These are phyloP conservation scores for Sciurus vulgaris DNA, from an alignment of 2,797 vertebrate species.

Conservation along the genomic window DNA sequence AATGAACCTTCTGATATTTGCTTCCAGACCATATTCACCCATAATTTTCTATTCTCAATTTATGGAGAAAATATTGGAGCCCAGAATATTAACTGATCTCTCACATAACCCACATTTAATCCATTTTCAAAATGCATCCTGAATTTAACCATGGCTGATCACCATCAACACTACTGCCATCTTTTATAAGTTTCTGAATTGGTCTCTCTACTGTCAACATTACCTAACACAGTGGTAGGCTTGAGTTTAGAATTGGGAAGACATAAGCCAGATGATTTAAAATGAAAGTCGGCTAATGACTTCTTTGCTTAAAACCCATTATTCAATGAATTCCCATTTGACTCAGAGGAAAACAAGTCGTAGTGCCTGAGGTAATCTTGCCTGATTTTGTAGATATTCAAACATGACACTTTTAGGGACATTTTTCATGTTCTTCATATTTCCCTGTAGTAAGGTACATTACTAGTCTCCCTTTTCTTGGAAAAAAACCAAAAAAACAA, in stretches of 20 bases:
- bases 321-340: not conserved
- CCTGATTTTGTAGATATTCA: not conserved
- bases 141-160: not conserved
- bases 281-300: not conserved
- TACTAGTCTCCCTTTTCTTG: not conserved
- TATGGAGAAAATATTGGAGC: not conserved
- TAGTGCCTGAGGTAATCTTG: not conserved
- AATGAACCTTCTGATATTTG: not conserved
- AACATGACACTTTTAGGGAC: not conserved
- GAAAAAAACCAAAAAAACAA: not conserved
- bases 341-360: not conserved
- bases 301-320: not conserved
- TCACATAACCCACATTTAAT: not conserved
- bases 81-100: not conserved
- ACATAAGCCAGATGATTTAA: not conserved
- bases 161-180: not conserved
- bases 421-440: not conserved
- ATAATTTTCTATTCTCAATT: not conserved
- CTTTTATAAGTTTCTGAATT: not conserved
- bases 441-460: fast-evolving
- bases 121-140: not conserved
- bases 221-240: not conserved
- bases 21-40: not conserved
- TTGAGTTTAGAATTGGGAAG: not conserved
- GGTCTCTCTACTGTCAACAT: not conserved